Percentiles rank a stretch among this genome's conserved stretches.
Conservation (phyloP, 2,113 vertebrate genomes). For the Capricornis sumatraensis region DNA sequence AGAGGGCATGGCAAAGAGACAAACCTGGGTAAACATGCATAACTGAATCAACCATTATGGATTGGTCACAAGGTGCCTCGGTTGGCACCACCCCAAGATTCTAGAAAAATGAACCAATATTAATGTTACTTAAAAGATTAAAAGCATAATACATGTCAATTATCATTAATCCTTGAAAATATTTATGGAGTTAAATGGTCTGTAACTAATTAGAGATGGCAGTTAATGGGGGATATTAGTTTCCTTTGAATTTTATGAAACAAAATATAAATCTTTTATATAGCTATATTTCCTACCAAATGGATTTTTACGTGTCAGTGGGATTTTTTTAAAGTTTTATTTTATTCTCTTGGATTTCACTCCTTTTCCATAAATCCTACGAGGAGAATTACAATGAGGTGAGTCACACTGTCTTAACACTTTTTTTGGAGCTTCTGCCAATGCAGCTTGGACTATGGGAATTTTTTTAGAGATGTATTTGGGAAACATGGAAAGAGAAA, state of each 20-base stretch:
- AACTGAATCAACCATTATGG: background rate
- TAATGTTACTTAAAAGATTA: constrained; percentile 52
- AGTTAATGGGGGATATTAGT: constrained; percentile 60
- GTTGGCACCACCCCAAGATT: constrained; percentile 1
- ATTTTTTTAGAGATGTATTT: constrained; percentile 51
- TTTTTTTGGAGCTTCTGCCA: constrained; percentile 71
- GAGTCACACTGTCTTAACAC: constrained; percentile 72
- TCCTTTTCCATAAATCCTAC: constrained; percentile 69
- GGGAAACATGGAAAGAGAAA: constrained; percentile 29
- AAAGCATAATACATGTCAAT: constrained; percentile 49
- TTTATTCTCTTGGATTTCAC: constrained; percentile 72
- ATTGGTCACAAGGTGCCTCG: background rate
- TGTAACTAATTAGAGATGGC: constrained; percentile 64
- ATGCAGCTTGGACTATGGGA: constrained; percentile 41
- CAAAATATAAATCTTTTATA: constrained; percentile 68
- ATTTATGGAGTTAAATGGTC: constrained; percentile 60
- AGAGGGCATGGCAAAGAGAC: background rate
- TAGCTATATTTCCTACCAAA: constrained; percentile 71
- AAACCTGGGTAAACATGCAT: background rate
- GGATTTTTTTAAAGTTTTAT: constrained; percentile 70
- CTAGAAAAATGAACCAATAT: constrained; percentile 50
- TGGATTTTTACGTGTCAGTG: constrained; percentile 67
- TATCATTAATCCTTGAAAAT: constrained; percentile 60
- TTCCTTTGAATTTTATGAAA: constrained; percentile 50
- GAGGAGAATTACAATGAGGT: constrained; percentile 71